Evolutionary conservation across 1,140 invertebrate genomes (phyloP), one percentile per base, ranked within the genome.

Genomic region (Proales similis): DNA sequence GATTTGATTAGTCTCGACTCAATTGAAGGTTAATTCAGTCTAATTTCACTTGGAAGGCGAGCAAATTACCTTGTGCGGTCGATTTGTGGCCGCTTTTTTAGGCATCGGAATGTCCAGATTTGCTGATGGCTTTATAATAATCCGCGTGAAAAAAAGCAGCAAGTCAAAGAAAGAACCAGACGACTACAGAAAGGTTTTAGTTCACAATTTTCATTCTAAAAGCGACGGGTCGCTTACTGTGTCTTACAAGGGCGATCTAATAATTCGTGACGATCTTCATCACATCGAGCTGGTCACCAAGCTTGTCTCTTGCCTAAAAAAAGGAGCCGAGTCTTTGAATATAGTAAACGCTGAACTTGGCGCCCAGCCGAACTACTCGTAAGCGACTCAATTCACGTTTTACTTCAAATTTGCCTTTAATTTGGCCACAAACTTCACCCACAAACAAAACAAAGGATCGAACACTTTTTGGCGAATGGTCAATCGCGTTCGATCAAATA

Each of bases 201-300:
- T 48, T 12, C 20, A 29, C 14, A 48, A 14, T n/a, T 4, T 12
- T 48, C 20, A 48, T 5, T 20, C 9, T 12, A 30, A 30, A 30
- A 14, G 2, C 30, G 17, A 4, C 14, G 36, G 30, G 17, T 48
- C 9, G 4, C 17, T 30, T 12, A 4, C 2, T 20, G 30, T 30
- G 30, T 14, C 33, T n/a, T 48, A 19, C 14, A 36, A 51, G 51
- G 51, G 51, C 1, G 51, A 57, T 57, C 30, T 57, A 20, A 57
- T 57, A 24, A 24, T 57, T 4, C 17, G 51, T 7, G 51, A 57
- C 32, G 36, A 57, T 11, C 17, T 17, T 19, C 45, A 17, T 57
- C 51, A 57, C n/a, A 57, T 57, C 19, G 51, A 57, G 36, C 32
- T 57, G 30, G 45, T 57, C 14, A 9, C 27, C 11, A 57, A 57